Evolutionary conservation across 2,797 vertebrate genomes (phyloP), one percentile per base, ranked within the genome.

Genomic region (Eupleurogrammus muticus): DNA sequence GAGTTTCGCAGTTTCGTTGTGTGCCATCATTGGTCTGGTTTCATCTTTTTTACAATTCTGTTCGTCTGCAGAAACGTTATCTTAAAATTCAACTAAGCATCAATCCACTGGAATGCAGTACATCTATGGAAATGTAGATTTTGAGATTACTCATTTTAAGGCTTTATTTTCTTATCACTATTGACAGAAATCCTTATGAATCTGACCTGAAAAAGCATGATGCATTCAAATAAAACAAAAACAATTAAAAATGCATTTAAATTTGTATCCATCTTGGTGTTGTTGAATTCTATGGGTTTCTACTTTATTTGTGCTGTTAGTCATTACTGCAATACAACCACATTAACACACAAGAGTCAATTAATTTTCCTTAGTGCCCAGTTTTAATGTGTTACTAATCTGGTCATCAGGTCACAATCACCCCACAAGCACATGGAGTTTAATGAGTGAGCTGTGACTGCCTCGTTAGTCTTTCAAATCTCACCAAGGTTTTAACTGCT

Each of bases 341-440:
- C 16, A 42, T 16, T 2, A 42, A 14, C 1, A 5, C 3, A 5
- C 16, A 6, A 52, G 12, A 7, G 4, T 42, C 14, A 44, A 44
- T 44, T 44, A 17, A n/a, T 44, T 10, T n/a, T 44, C 35, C 35
- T 23, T n/a, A 69, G 19, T 53, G 10, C 7, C 52, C 13, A 12
- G 42, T 49, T 68, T 50, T 54, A n/a, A 64, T 61, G 42, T 14
- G 9, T 24, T 17, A 55, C n/a, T 66, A 34, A 78, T 47, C 4
- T 58, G 58, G 11, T 14, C 21, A 5, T 57, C 1, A 17, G 14
- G 64, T 48, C 4, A 19, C 56, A 32, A 56, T 68, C 5, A 28
- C n/a, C 40, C 13, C 20, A 65, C 3, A n/a, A 36, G 7, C 2
- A 50, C 11, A 34, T 46, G 19, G 17, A 44, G 40, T 40, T 67